Evolutionary conservation across 2,113 vertebrate species (phyloP).

Genomic region (Neodon shergylaensis): DNA sequence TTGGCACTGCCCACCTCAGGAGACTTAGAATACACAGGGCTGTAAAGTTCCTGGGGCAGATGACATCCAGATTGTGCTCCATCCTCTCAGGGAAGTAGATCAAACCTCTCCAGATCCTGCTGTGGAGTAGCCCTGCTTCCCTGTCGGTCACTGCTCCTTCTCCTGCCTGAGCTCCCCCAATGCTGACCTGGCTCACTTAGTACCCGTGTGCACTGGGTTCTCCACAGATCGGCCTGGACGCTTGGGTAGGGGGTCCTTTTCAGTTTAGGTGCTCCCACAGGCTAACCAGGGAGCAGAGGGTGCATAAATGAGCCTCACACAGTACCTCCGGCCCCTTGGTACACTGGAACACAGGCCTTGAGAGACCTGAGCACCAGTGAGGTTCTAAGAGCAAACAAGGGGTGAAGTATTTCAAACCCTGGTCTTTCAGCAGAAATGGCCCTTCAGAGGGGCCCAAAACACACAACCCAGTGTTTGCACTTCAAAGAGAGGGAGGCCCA

Average conservation of each 20-base stretch:
- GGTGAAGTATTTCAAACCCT: slow-evolving; percentile 81
- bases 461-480: slow-evolving; percentile 84
- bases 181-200: neutral
- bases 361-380: neutral
- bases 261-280: neutral
- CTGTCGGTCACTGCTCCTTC: no score
- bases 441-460: slow-evolving; percentile 78
- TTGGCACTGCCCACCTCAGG: rapidly evolving
- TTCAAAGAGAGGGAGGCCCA: slow-evolving; percentile 79
- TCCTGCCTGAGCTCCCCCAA: neutral
- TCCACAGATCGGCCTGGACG: neutral
- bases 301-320: neutral
- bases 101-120: neutral
- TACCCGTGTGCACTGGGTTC: no score
- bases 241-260: neutral
- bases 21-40: neutral
- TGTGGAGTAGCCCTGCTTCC: neutral
- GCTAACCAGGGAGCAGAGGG: neutral
- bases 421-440: slow-evolving; percentile 75
- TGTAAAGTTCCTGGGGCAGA: neutral
- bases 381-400: slow-evolving; percentile 52
- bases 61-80: neutral
- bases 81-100: neutral
- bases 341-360: neutral
- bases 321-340: neutral